Evolutionary conservation across 2,888 invertebrate species (phyloP), one percentile per base, ranked within the genome.

Genomic region (Parnassius apollo): DNA sequence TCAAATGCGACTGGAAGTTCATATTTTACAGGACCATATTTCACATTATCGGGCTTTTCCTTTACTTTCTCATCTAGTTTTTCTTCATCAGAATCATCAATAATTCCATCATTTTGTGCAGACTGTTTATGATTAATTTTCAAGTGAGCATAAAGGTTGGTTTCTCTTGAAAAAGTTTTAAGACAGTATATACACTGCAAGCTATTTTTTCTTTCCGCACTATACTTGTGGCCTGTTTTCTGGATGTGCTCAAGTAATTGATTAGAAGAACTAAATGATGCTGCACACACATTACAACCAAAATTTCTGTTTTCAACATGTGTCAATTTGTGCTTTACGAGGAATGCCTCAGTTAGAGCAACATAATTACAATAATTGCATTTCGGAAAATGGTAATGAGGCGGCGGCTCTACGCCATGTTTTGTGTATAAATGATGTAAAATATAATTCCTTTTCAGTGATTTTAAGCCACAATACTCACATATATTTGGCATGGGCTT

Each of bases 401-500:
- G 86, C 2, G 96, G 95, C 9, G 96, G 95, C 12, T 94, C 93
- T 46, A 97, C 92, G 65, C 95, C 94, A 86, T 97, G 97, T 75
- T 96, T 96, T 1, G 95, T 94, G 72, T 95, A 95, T 79, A 96
- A 86, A 80, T 97, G 97, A 80, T 96, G 96, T 74, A 96, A 88
- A 65, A 97, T 89, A 67, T 95, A 93, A 71, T 95, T 95, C 68
- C 95, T 93, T 74, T 95, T 96, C 1, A 90, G 88, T 25, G 96
- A 95, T 74, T 94, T 94, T 76, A 95, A 94, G 0, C 97, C 97
- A 85, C 97, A 97, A 73, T 96, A 95, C 78, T 97, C 97, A 83
- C 97, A 97, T 46, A 96, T 94, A 50, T 94, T 93, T 2, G 94
- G 88, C 77, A 96, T 95, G 65, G 96, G 95, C 69, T 94, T 94